A percentile compares a stretch with the other conserved stretches of the same genome.
Conservation (phyloP, 30 jellyfish, hydroid and myxozoan genomes). For the Mastigias papua region DNA sequence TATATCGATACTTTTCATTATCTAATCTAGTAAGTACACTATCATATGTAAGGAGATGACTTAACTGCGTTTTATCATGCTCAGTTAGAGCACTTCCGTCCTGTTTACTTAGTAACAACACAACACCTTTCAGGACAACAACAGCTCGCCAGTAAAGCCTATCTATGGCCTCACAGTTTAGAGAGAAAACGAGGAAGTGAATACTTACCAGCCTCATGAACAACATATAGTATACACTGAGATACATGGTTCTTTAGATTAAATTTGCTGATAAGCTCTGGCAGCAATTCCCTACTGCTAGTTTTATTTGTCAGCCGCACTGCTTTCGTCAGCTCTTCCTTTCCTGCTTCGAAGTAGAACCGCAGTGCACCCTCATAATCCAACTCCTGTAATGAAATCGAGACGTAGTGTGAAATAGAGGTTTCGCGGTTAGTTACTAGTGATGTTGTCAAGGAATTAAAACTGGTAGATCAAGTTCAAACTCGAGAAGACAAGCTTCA, state of each 20-base stretch:
- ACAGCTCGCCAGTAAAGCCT: too few species aligned
- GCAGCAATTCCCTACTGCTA: slow-evolving; percentile 84
- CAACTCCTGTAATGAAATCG: slow-evolving; percentile 85
- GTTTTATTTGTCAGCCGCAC: slow-evolving; percentile 81
- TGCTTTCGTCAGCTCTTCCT: slow-evolving; percentile 95
- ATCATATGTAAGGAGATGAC: too few species aligned
- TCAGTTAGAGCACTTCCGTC: too few species aligned
- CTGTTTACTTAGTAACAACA: too few species aligned
- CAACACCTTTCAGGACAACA: too few species aligned
- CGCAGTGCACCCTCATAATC: slow-evolving; percentile 98
- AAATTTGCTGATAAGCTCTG: slow-evolving; percentile 85
- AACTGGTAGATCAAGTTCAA: too few species aligned
- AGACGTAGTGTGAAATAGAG: slow-evolving; percentile 13
- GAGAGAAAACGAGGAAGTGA: background rate
- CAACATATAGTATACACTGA: slow-evolving; percentile 79
- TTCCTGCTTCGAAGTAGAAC: slow-evolving; percentile 94
- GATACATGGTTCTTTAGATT: slow-evolving; percentile 42
- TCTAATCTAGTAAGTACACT: too few species aligned
- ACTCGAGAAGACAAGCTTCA: too few species aligned
- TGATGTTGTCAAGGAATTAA: too few species aligned
- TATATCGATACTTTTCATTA: too few species aligned
- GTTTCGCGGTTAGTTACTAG: background rate
- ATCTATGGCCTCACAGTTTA: too few species aligned
- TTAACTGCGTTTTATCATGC: too few species aligned
- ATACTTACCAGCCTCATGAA: slow-evolving; percentile 82